phyloP scores from a whole-genome alignment of 2,888 invertebrate genomes.

The Megastigmus dorsalis region DNA sequence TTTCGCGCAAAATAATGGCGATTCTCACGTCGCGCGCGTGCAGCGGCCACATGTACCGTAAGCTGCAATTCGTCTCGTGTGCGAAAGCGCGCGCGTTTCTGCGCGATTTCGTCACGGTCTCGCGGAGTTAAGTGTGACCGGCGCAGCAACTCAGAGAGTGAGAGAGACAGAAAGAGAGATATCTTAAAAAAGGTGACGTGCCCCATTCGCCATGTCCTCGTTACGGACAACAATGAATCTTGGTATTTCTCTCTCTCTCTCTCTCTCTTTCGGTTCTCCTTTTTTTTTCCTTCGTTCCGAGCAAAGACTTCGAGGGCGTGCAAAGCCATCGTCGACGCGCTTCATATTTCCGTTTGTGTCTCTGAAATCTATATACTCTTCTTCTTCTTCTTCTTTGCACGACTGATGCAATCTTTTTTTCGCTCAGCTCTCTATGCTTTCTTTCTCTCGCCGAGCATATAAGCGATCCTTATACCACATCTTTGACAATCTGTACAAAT shows the following conservation, averaged over 20 bases:
- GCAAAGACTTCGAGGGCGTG: not conserved
- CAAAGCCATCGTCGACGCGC: no score
- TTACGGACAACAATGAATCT: constrained; percentile 48
- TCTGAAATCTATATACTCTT: not conserved
- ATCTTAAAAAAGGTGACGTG: constrained; percentile 29
- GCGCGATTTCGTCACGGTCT: constrained; percentile 31
- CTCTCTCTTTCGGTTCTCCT: not conserved
- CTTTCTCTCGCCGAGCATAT: not conserved
- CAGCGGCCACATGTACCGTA: not conserved
- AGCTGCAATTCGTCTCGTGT: constrained; percentile 29
- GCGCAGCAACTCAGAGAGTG: no score
- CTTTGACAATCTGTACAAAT: not conserved
- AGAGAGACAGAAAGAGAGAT: no score
- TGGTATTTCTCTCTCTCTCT: constrained; percentile 4
- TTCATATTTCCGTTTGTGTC: constrained; percentile 17
- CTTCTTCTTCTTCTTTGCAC: no score
- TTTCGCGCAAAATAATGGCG: constrained; percentile 13
- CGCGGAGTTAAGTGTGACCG: constrained; percentile 13
- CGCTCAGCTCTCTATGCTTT: not conserved
- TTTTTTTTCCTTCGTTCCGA: not conserved
- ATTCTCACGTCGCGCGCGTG: constrained; percentile 15
- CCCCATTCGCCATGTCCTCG: constrained; percentile 42
- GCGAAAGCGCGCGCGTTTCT: constrained; percentile 13
- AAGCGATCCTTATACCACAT: constrained; percentile 12
- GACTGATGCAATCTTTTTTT: constrained; percentile 12